Conservation (phyloP, 2,888 invertebrate genomes). For the Rhyacophila evoluta region DNA sequence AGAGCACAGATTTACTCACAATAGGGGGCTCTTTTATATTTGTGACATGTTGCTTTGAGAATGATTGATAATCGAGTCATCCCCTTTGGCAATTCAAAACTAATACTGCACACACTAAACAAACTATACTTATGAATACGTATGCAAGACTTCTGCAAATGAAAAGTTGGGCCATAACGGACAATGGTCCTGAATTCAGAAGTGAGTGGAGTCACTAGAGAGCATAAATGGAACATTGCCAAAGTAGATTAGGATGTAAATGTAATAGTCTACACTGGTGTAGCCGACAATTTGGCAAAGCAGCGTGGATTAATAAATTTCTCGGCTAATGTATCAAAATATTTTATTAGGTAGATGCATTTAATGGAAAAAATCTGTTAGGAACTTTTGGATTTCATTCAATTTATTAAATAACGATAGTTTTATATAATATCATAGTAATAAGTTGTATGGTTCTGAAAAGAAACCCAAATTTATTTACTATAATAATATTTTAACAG, state of each 20-base stretch:
- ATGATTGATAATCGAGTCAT: conserved; percentile 3
- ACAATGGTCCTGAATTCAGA: not conserved
- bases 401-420: too few relatives aligned
- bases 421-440: too few relatives aligned
- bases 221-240: conserved; percentile 18
- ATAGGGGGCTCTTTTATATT: not conserved
- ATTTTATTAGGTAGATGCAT: too few relatives aligned
- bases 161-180: not conserved
- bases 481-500: too few relatives aligned
- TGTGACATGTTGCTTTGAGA: conserved; percentile 1
- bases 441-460: too few relatives aligned
- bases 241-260: conserved; percentile 3
- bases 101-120: not conserved
- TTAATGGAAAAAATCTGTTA: too few relatives aligned
- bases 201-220: conserved; percentile 3
- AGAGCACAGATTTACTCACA: not conserved
- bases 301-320: too few relatives aligned
- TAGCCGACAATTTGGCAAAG: not conserved
- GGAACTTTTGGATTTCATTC: too few relatives aligned
- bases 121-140: not conserved
- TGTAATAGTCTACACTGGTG: not conserved
- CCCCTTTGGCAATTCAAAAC: conserved; percentile 6
- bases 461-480: too few relatives aligned
- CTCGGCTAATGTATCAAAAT: too few relatives aligned
- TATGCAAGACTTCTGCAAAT: not conserved